Base-by-base conservation (phyloP, 2,888 invertebrate species). In the Temnothorax rugatulus region DNA sequence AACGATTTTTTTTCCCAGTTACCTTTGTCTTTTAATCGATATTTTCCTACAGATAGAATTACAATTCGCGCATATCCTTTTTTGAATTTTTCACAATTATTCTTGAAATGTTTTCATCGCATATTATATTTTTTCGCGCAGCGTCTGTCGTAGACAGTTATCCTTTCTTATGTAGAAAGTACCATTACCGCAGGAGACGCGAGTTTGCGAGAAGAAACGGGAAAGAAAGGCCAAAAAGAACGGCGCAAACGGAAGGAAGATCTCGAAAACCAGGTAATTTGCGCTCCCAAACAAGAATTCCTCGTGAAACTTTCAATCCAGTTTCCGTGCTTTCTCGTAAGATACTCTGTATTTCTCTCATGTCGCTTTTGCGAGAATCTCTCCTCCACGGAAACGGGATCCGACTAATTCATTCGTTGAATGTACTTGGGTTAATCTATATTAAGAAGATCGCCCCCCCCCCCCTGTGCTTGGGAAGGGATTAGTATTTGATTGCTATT, bases 211-310 rank as follows among this genome's bases (percentile, higher is more conserved):
- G 25, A 68, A 47, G 47, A 59, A 61, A 79, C 34, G 79, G 57
- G 5, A 79, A 57, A 47, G 59, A 47, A 47, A 47, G 38, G 34
- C 34, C 59, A 71, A 83, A 84, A 77, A 87, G 84, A 63, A 77
- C 47, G 66, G 69, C 57, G 76, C n/a, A 76, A 81, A 59, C 84
- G 68, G 84, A 87, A 84, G 87, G 57, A 81, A 83, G 68, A 83
- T 82, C 86, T 84, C 82, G 85, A 85, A 88, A 76, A 86, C 86
- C 87, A 89, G 86, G 86, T 90, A 90, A 90, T 90, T 90, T 88
- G 89, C 87, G 90, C 88, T 82, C 86, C 86, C 86, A 85, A 87
- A 85, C 84, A 82, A 84, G 86, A 88, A 86, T 85, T 90, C 85
- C 85, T 86, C 82, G 85, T 85, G 83, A 91, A 90, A 86, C 88